phyloP scores from a whole-genome alignment of 2,888 invertebrate species.

The Synanthedon formicaeformis region DNA sequence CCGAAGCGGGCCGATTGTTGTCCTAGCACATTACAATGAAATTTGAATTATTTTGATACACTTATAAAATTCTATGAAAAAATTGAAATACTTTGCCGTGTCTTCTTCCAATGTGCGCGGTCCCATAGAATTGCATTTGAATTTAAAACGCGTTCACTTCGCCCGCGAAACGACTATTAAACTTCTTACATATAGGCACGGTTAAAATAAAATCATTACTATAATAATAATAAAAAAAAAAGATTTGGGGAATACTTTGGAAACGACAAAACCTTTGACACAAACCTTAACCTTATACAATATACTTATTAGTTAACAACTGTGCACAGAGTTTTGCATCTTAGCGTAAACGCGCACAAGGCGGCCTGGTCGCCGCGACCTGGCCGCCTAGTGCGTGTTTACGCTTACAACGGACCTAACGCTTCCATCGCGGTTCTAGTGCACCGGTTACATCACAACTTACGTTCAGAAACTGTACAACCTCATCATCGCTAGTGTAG shows the following conservation, averaged over 20 bases:
- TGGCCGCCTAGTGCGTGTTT: constrained; percentile 2
- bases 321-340: constrained; percentile 60
- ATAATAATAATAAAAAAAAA: constrained; percentile 34
- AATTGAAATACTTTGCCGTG: too few relatives aligned
- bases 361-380: neutral
- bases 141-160: constrained; percentile 44
- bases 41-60: too few relatives aligned
- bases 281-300: constrained; percentile 63
- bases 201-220: neutral
- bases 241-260: constrained; percentile 71
- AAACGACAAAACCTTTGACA: constrained; percentile 71
- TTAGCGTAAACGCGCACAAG: constrained; percentile 8
- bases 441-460: constrained; percentile 69
- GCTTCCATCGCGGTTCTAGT: constrained; percentile 49
- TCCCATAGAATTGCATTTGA: constrained; percentile 25
- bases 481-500: constrained; percentile 33
- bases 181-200: constrained; percentile 27
- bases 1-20: too few relatives aligned
- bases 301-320: constrained; percentile 63
- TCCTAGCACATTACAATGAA: too few relatives aligned
- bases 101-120: too few relatives aligned
- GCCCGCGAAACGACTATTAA: constrained; percentile 54
- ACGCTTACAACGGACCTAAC: constrained; percentile 29
- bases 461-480: constrained; percentile 59
- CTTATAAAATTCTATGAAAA: too few relatives aligned